phyloP scores from a whole-genome alignment of 2,113 vertebrate genomes.

The Speoplatyrhinus poulsoni region DNA sequence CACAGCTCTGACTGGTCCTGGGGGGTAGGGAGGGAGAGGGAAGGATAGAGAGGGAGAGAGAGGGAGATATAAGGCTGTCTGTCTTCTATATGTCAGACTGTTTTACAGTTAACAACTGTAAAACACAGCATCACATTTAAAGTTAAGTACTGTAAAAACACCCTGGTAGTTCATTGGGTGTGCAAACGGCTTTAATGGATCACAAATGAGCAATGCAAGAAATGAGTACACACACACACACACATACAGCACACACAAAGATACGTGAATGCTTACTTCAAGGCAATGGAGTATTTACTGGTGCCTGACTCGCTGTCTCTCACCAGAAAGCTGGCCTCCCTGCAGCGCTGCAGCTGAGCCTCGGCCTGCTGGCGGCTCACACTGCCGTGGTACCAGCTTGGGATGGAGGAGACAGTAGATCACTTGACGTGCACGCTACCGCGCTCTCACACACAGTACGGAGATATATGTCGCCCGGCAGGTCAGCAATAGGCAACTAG shows the following conservation, averaged over 20 bases:
- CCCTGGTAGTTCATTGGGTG: constrained; percentile 37
- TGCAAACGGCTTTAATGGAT: constrained; percentile 58
- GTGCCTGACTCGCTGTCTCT: constrained; percentile 92
- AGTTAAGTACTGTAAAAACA: background rate
- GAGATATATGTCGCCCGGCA: constrained; percentile 56
- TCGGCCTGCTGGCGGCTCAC: constrained; percentile 91
- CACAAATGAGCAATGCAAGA: constrained; percentile 50
- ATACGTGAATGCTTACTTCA: constrained; percentile 84
- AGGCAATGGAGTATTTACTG: constrained; percentile 94
- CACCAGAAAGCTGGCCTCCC: constrained; percentile 92
- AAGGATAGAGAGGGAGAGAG: constrained; percentile 11
- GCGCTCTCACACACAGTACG: constrained; percentile 8
- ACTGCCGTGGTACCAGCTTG: constrained; percentile 94
- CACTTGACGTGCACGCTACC: constrained; percentile 29
- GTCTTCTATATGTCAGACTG: background rate
- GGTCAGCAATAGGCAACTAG: constrained; percentile 27
- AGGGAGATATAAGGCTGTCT: background rate
- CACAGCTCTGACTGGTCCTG: constrained; percentile 95
- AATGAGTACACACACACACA: constrained; percentile 36
- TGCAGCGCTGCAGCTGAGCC: constrained; percentile 87
- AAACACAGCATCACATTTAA: background rate
- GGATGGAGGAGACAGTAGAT: constrained; percentile 33
- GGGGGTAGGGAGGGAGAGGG: constrained; percentile 1
- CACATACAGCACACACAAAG: constrained; percentile 12
- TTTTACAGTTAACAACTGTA: background rate